Evolutionary conservation across 2,888 invertebrate genomes (phyloP).

Genomic region (Acronicta aceris): DNA sequence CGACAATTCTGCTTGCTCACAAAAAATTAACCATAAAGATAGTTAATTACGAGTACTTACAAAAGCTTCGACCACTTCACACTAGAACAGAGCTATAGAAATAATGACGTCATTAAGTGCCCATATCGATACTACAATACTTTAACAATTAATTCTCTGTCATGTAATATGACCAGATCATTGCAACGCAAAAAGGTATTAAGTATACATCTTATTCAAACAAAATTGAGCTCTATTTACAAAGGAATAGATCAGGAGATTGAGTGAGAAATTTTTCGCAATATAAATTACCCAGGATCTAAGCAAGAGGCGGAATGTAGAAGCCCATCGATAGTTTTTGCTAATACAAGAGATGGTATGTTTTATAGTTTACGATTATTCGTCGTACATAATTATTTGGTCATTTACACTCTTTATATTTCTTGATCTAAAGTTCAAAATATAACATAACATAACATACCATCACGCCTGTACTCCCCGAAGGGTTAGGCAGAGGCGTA

Average conservation of each 20-base stretch:
- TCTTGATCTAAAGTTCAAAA: too few relatives aligned
- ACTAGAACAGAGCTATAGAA: slow-evolving; percentile 20
- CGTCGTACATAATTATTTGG: neutral
- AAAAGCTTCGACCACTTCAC: slow-evolving; percentile 24
- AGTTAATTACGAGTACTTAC: slow-evolving; percentile 30
- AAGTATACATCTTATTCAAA: slow-evolving; percentile 12
- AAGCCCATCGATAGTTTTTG: slow-evolving; percentile 73
- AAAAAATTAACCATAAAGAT: slow-evolving; percentile 21
- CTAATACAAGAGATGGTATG: slow-evolving; percentile 50
- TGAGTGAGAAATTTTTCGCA: slow-evolving; percentile 34
- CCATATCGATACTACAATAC: slow-evolving; percentile 37
- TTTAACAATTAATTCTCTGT: slow-evolving; percentile 57
- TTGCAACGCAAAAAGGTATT: slow-evolving; percentile 13
- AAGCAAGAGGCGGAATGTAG: slow-evolving; percentile 72
- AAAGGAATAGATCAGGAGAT: slow-evolving; percentile 15
- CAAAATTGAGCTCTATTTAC: slow-evolving; percentile 26
- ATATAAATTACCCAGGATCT: slow-evolving; percentile 73
- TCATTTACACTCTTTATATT: too few relatives aligned
- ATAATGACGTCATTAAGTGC: slow-evolving; percentile 51
- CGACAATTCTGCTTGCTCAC: neutral
- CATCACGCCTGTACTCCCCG: too few relatives aligned
- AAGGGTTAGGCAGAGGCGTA: too few relatives aligned
- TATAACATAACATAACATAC: too few relatives aligned
- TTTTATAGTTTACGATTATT: slow-evolving; percentile 56
- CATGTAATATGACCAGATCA: slow-evolving; percentile 49